Percentiles rank a stretch among this genome's conserved stretches.
phyloP scores from a whole-genome alignment of 2,888 invertebrate genomes.

The Lampropteryx suffumata region DNA sequence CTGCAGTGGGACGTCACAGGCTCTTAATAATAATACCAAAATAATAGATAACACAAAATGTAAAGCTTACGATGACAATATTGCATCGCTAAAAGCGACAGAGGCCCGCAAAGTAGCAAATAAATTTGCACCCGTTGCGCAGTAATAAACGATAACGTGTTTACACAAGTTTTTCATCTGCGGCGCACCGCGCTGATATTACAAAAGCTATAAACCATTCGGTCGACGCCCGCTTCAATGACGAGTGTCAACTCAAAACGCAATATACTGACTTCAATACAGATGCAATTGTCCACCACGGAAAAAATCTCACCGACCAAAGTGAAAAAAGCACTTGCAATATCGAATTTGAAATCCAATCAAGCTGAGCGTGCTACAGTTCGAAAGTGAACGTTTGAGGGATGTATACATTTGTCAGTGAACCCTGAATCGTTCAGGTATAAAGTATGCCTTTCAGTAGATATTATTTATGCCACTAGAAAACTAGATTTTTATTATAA shows the following conservation, averaged over 20 bases:
- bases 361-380: conserved; percentile 39
- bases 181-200: conserved; percentile 44
- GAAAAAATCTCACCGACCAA: conserved; percentile 61
- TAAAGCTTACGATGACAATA: no score
- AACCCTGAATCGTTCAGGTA: background rate
- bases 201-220: conserved; percentile 63
- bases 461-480: no score
- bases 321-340: conserved; percentile 68
- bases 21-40: no score
- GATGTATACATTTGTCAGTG: conserved; percentile 11
- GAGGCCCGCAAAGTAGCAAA: background rate
- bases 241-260: conserved; percentile 63
- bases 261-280: conserved; percentile 59
- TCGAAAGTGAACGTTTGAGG: conserved; percentile 9
- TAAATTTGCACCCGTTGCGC: background rate
- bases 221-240: conserved; percentile 42
- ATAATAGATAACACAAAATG: no score
- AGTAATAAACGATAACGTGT: conserved; percentile 15
- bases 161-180: conserved; percentile 23
- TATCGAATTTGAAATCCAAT: conserved; percentile 76
- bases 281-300: conserved; percentile 55
- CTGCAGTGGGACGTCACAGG: no score
- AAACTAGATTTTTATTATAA: no score
- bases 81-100: no score
- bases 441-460: no score